A percentile compares a stretch with the other conserved stretches of the same genome.
phyloP scores from a whole-genome alignment of 2,113 vertebrate genomes.

The Clarias magur region DNA sequence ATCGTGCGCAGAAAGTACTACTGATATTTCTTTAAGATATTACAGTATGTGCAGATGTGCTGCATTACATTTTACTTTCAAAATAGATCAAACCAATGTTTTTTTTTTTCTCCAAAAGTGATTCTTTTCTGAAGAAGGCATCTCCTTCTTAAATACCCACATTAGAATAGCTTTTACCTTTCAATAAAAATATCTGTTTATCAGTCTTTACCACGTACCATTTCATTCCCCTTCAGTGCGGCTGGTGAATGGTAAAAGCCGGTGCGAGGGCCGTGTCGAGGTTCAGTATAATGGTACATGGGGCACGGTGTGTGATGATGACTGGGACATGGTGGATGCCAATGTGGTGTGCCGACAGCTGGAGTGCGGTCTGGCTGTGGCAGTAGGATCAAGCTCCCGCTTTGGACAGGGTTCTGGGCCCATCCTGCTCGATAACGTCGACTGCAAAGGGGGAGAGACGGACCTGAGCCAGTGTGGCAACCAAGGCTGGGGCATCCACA shows the following conservation, averaged over 20 bases:
- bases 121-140: neutral
- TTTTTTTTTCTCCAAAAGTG: neutral
- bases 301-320: slow-evolving; percentile 94
- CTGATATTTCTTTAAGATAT: too few species aligned
- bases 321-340: slow-evolving; percentile 96
- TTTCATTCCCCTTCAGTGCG: slow-evolving; percentile 68
- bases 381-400: slow-evolving; percentile 75
- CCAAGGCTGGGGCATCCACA: slow-evolving; percentile 91
- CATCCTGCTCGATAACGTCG: slow-evolving; percentile 92
- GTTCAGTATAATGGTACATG: slow-evolving; percentile 80
- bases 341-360: slow-evolving; percentile 91
- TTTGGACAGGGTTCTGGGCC: slow-evolving; percentile 85
- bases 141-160: neutral
- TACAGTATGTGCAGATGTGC: too few species aligned
- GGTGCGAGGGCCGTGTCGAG: slow-evolving; percentile 90
- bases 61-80: neutral
- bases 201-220: neutral
- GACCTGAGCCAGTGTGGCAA: slow-evolving; percentile 84
- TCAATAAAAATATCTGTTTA: neutral
- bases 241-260: slow-evolving; percentile 81
- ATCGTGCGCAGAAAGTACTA: neutral
- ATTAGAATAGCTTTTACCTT: neutral
- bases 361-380: slow-evolving; percentile 79
- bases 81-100: neutral
- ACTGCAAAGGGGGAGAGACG: slow-evolving; percentile 84